A percentile compares a stretch with the other conserved stretches of the same genome.
Evolutionary conservation across 2,113 vertebrate genomes (phyloP).

Genomic region (Lutjanus erythropterus): DNA sequence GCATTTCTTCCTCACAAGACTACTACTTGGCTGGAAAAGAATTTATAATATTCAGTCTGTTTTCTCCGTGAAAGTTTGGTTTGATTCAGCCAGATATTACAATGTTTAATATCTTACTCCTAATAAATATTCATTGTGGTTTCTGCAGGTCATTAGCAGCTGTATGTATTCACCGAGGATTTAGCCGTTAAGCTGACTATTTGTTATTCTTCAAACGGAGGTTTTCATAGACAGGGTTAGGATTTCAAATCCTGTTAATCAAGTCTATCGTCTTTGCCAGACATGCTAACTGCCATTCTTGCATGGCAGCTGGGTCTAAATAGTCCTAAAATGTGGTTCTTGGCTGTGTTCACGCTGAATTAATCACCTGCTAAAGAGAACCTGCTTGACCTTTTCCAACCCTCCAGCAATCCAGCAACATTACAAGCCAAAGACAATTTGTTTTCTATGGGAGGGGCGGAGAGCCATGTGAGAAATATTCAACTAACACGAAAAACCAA

Average conservation of each 20-base stretch:
- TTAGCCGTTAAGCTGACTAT: constrained; percentile 24
- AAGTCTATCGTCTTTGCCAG: constrained; percentile 18
- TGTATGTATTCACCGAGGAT: neutral
- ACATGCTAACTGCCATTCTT: constrained; percentile 19
- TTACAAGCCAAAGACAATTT: neutral
- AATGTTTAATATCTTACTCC: constrained; percentile 9
- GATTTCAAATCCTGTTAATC: constrained; percentile 52
- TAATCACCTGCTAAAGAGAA: constrained; percentile 55
- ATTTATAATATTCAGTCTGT: neutral
- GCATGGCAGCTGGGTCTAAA: constrained; percentile 29
- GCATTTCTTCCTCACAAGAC: neutral
- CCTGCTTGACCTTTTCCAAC: constrained; percentile 41
- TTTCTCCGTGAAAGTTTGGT: neutral
- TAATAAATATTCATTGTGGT: constrained; percentile 10
- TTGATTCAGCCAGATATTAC: neutral
- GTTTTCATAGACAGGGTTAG: constrained; percentile 24
- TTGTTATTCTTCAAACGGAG: constrained; percentile 19
- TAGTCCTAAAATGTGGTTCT: constrained; percentile 41
- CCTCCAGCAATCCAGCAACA: neutral
- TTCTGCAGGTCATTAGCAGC: constrained; percentile 14
- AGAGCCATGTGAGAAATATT: constrained; percentile 25
- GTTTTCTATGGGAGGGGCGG: neutral
- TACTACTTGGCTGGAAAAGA: neutral
- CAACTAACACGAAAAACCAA: constrained; percentile 12
- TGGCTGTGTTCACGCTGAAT: constrained; percentile 48